Evolutionary conservation across 2,888 invertebrate genomes (phyloP).

Genomic region (Dicycla oo): DNA sequence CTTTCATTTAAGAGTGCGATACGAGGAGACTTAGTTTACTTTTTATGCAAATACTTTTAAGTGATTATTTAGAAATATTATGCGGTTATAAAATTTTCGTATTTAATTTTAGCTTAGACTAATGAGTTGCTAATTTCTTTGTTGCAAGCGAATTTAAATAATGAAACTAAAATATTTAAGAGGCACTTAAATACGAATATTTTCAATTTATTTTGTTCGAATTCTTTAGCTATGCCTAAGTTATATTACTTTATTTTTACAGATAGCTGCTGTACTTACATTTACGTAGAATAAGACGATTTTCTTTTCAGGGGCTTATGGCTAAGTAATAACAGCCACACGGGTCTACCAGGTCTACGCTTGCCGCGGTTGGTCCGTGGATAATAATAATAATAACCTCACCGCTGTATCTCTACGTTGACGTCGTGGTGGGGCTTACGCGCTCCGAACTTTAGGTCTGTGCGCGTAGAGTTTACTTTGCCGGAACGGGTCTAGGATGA

Average conservation of each 20-base stretch:
- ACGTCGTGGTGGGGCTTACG: too few species aligned
- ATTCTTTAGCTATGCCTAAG: background rate
- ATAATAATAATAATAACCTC: too few species aligned
- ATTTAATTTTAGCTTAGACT: constrained; percentile 5
- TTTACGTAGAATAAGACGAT: background rate
- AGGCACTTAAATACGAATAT: background rate
- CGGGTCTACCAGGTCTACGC: too few species aligned
- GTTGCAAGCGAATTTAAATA: background rate
- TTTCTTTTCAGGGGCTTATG: too few species aligned
- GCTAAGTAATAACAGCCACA: too few species aligned
- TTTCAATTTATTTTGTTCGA: background rate
- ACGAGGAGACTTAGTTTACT: constrained; percentile 41
- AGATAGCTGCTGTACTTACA: too few species aligned
- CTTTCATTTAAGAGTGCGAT: constrained; percentile 58
- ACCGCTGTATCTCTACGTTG: too few species aligned
- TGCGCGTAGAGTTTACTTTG: too few species aligned
- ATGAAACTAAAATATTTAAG: background rate
- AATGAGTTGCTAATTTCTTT: constrained; percentile 3
- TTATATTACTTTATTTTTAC: background rate
- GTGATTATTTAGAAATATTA: constrained; percentile 51
- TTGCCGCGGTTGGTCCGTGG: too few species aligned
- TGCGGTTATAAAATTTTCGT: constrained; percentile 7
- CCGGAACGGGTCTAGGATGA: too few species aligned
- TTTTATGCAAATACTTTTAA: constrained; percentile 52
- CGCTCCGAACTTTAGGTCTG: too few species aligned